Evolutionary conservation across 2,113 vertebrate genomes (phyloP).

Genomic region (Burhinus bistriatus): DNA sequence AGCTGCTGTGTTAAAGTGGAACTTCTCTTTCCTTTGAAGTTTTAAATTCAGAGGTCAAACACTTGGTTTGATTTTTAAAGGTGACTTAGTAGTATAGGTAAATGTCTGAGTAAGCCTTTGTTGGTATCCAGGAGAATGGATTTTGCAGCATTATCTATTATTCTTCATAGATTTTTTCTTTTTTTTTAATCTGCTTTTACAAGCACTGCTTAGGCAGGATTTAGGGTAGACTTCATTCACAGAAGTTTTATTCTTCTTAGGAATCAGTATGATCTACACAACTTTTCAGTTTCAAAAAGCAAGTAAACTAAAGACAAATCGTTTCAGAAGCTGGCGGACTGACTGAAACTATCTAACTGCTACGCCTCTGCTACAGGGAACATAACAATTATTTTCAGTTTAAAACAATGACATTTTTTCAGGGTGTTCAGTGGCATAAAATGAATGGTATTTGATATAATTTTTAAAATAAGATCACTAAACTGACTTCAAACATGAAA

Average conservation of each 20-base stretch:
- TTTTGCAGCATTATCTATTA: neutral
- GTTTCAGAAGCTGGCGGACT: neutral
- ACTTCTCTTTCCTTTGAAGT: neutral
- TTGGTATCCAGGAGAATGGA: neutral
- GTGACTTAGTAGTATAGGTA: neutral
- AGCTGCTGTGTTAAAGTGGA: neutral
- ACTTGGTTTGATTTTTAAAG: neutral
- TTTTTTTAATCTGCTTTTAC: neutral
- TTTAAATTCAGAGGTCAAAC: neutral
- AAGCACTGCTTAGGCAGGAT: neutral
- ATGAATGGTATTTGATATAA: neutral
- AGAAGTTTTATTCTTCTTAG: neutral
- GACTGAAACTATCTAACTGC: neutral
- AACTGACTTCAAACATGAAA: neutral
- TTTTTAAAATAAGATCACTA: neutral
- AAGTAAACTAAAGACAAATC: neutral
- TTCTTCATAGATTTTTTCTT: neutral
- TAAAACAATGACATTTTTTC: conserved; percentile 3
- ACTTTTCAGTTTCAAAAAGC: neutral
- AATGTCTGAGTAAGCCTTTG: neutral
- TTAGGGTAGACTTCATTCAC: neutral
- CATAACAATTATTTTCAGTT: neutral
- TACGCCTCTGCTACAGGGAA: neutral
- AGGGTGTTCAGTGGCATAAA: neutral
- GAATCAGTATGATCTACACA: neutral